A percentile compares a stretch with the other conserved stretches of the same genome.
Evolutionary conservation across 2,797 vertebrate species (phyloP).

Genomic region (Epinephelus malabaricus): DNA sequence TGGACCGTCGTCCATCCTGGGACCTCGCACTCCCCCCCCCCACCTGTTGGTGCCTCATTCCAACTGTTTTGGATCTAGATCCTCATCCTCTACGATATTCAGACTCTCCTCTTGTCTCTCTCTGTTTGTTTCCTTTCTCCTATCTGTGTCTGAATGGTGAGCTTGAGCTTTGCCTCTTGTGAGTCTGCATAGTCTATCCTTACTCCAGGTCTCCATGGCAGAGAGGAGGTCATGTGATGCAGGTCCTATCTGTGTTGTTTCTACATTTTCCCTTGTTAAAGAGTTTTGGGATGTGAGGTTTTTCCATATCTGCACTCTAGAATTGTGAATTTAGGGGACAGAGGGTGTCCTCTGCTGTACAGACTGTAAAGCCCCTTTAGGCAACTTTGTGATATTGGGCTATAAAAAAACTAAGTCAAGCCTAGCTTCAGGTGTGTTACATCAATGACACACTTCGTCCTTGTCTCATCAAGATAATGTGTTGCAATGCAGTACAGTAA

Average conservation of each 20-base stretch:
- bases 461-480: conserved; percentile 30
- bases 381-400: not conserved
- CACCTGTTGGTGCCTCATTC: not conserved
- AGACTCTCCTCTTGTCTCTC: not conserved
- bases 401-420: not conserved
- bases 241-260: not conserved
- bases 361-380: not conserved
- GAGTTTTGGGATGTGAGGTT: not conserved
- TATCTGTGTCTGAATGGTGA: not conserved
- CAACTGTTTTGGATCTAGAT: not conserved
- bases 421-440: not conserved
- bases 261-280: not conserved
- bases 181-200: not conserved
- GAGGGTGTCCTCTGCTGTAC: not conserved
- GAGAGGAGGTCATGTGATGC: not conserved
- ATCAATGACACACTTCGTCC: not conserved
- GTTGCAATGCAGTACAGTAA: not conserved
- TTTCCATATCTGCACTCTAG: not conserved
- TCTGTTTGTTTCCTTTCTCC: not conserved
- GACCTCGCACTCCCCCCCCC: not conserved
- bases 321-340: no score
- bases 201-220: not conserved
- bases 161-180: not conserved
- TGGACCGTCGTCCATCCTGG: not conserved
- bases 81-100: not conserved